Evolutionary conservation across 2,888 invertebrate species (phyloP).

Genomic region (Sympetrum striolatum): DNA sequence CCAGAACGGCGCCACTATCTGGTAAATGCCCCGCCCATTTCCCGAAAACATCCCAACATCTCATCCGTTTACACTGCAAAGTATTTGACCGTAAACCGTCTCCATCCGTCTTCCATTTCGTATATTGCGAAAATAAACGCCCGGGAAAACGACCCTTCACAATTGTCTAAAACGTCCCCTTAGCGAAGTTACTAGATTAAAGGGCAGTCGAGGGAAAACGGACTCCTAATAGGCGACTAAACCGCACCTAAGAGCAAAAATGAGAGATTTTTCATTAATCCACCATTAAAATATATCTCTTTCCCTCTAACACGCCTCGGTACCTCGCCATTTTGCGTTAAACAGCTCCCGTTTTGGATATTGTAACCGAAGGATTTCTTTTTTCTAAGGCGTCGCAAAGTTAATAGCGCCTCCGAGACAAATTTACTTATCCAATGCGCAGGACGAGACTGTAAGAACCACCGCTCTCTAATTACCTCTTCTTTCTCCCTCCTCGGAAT

Average conservation of each 20-base stretch:
- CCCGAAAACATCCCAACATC: background rate
- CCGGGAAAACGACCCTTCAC: background rate
- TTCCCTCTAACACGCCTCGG: background rate
- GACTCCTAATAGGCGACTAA: background rate
- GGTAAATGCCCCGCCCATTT: background rate
- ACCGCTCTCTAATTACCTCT: background rate
- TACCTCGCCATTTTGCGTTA: background rate
- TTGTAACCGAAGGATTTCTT: background rate
- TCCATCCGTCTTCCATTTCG: background rate
- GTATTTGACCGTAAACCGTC: background rate
- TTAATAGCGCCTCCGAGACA: background rate
- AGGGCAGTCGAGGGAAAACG: background rate
- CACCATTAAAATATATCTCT: background rate
- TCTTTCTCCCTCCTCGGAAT: background rate
- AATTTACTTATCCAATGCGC: background rate
- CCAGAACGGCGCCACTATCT: constrained; percentile 12
- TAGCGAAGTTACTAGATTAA: background rate
- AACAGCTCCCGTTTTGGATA: background rate
- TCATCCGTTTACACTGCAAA: background rate
- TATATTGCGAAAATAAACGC: background rate
- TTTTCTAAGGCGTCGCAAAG: background rate
- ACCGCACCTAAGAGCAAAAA: background rate
- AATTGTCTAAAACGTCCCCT: background rate
- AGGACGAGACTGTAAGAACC: background rate
- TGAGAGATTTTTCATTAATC: background rate